Base-by-base conservation (phyloP, 2,113 vertebrate species). In the Stigmatopora nigra region DNA sequence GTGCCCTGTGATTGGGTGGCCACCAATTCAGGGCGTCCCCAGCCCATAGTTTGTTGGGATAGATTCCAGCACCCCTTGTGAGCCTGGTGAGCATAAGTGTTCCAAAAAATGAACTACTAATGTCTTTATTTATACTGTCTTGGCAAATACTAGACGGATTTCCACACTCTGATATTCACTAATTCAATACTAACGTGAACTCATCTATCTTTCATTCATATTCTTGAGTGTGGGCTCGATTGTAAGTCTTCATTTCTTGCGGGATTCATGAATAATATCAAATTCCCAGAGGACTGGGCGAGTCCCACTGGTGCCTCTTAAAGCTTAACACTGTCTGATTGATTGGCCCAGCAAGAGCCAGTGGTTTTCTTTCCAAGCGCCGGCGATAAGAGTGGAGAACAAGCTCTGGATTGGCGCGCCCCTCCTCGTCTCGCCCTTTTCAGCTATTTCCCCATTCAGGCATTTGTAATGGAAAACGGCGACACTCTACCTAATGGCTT, bases 211-310 rank as follows among this genome's bases (percentile, higher is more conserved):
- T 56, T 25, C 12, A 61, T 61, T 61, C 20, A 38, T 61, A n/a
- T 59, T 41, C 55, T 62, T 65, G 17, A 69, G 53, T 45, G 63
- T 63, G 41, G 51, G 61, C 38, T 41, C 47, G 14, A 48, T 17
- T 75, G 61, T 72, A 68, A 75, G 22, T 74, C 81, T 75, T 80
- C 69, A 67, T 64, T 84, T 80, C 68, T 80, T 69, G 69, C 74
- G 79, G 84, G 84, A 87, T 88, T 85, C 88, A 86, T 81, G 77
- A 87, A 84, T 82, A 86, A 89, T 87, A 81, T 89, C 84, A 87
- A 81, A 81, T 83, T 89, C 77, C 71, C 83, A 75, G 83, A 82
- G 82, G 81, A 85, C 83, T 81, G 53, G 5, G 13, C 22, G 79
- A 75, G 81, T 83, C 78, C 81, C 81, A 80, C 81, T 78, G 67